Base-by-base conservation (phyloP, 2,113 vertebrate species). In the Barbus barbus region DNA sequence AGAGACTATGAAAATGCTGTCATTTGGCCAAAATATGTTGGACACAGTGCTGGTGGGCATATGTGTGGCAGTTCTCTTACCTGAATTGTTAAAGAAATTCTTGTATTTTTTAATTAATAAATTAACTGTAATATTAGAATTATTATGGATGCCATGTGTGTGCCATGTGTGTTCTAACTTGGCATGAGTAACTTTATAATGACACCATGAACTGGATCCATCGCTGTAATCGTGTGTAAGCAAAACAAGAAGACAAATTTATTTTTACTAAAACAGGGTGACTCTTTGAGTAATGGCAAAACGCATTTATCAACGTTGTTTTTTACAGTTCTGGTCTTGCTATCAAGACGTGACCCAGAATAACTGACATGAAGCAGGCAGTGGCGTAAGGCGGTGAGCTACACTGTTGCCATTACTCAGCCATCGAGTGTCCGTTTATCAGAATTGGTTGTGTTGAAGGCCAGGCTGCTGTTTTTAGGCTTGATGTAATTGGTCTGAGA, bases 381-480 rank as follows among this genome's bases (percentile, higher is more conserved):
- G 33, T 76, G 26, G 41, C 9, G 22, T n/a, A 33, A 78, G 53
- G 33, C 22, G 60, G 51, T 26, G 31, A 56, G 83, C 83, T 86
- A 86, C 77, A 84, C 28, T 87, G 77, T 85, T 87, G 90, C 84
- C 85, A 90, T 88, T 85, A 88, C 81, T 74, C 14, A 28, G n/a
- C 83, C 71, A 77, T 86, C 46, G 61, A 75, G 85, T 90, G 80
- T 90, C 72, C 83, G 61, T 87, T 89, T 87, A 91, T 93, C 88
- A 86, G 80, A 63, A 90, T 65, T 58, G 83, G 87, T 87, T 73
- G 74, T 78, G 60, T 83, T 82, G 83, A 90, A 92, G 88, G 88
- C 89, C 88, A 87, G 22, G 48, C 58, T 89, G 87, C 88, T 91
- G 82, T 88, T 92, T 89, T 88, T 89, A 90, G 87, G 87, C 83